Percentiles rank a stretch among this genome's conserved stretches.
Evolutionary conservation across 2,888 invertebrate species (phyloP).

Genomic region (Lymantria dispar): DNA sequence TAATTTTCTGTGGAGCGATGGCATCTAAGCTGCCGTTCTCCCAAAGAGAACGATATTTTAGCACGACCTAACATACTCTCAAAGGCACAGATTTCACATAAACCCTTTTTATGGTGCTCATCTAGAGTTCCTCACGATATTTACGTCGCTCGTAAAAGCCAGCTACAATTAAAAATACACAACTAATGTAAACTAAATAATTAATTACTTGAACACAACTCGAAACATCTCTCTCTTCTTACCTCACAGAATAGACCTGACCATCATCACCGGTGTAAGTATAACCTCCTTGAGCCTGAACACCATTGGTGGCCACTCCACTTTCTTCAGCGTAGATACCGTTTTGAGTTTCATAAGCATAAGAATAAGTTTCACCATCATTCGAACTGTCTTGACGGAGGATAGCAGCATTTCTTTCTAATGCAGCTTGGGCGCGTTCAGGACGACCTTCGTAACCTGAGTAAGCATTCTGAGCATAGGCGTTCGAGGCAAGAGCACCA

Average conservation of each 20-base stretch:
- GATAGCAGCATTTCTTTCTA: constrained; percentile 66
- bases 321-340: constrained; percentile 69
- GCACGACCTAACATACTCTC: too few species aligned
- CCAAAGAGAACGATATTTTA: too few species aligned
- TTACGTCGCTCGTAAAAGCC: too few species aligned
- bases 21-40: too few species aligned
- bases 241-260: constrained; percentile 67
- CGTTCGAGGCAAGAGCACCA: not conserved
- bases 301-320: constrained; percentile 69
- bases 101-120: too few species aligned
- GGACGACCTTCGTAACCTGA: constrained; percentile 31
- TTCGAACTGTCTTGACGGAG: constrained; percentile 63
- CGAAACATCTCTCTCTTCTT: constrained; percentile 8
- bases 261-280: constrained; percentile 75
- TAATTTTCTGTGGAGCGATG: too few species aligned
- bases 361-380: constrained; percentile 65
- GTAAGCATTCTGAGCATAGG: constrained; percentile 14
- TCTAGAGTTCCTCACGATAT: too few species aligned
- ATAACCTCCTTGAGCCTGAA: constrained; percentile 68
- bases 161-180: too few species aligned
- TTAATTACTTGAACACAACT: too few species aligned
- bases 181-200: too few species aligned
- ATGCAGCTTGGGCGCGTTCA: constrained; percentile 62
- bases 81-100: too few species aligned
- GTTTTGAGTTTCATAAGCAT: constrained; percentile 69